These are phyloP conservation scores for Diorhabda elongata DNA, from an alignment of 1,140 invertebrate species.

Conservation along the genomic window DNA sequence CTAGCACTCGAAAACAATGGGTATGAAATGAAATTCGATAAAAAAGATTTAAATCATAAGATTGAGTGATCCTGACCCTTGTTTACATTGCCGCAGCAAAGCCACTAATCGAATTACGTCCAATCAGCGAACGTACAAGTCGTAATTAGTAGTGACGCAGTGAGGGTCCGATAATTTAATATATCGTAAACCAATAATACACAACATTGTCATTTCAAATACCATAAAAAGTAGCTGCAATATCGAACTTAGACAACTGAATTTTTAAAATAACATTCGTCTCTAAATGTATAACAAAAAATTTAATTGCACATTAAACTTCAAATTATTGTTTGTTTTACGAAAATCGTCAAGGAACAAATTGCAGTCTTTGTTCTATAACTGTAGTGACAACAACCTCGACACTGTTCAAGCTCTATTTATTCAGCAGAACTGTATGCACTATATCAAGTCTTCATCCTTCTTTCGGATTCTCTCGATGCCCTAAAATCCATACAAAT, in stretches of 20 bases:
- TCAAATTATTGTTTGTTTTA: too few relatives aligned
- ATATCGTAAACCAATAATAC: conserved; percentile 21
- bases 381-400: too few relatives aligned
- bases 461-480: too few relatives aligned
- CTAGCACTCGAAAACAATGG: conserved; percentile 11
- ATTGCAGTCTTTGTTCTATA: too few relatives aligned
- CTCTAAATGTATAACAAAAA: too few relatives aligned
- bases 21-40: conserved; percentile 14
- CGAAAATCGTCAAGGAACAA: too few relatives aligned
- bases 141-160: conserved; percentile 30
- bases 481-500: too few relatives aligned
- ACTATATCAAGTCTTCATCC: too few relatives aligned
- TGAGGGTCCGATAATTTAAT: conserved; percentile 18
- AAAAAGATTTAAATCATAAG: conserved; percentile 23
- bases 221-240: conserved; percentile 12
- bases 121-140: conserved; percentile 31
- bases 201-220: conserved; percentile 22
- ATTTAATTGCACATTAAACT: too few relatives aligned
- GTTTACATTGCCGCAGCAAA: conserved; percentile 31
- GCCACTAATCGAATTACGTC: conserved; percentile 36
- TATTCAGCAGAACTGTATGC: too few relatives aligned
- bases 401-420: too few relatives aligned
- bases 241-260: background rate
- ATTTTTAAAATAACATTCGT: too few relatives aligned
- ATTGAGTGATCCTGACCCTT: conserved; percentile 24